Percentiles rank a stretch among this genome's conserved stretches.
Conservation (phyloP, 1,140 invertebrate genomes). For the Neodiprion pinetum region DNA sequence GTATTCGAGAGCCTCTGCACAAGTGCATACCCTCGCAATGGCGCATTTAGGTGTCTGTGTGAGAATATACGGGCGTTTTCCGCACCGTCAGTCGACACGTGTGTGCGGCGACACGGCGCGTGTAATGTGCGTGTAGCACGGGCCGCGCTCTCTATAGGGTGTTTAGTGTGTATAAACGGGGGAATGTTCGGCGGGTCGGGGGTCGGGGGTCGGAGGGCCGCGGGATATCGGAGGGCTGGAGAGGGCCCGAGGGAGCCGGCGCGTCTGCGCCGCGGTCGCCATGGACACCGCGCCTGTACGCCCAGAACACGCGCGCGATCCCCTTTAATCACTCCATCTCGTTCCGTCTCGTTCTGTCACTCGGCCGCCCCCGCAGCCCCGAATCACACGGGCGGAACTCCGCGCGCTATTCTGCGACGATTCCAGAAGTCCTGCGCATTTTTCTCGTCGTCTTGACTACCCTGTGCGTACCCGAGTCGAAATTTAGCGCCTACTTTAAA, state of each 20-base stretch:
- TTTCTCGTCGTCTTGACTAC: background rate
- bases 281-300: slow-evolving; percentile 52
- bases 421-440: background rate
- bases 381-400: background rate
- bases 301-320: slow-evolving; percentile 40
- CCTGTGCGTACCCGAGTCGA: too few relatives aligned
- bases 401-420: background rate
- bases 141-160: slow-evolving; percentile 40
- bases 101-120: slow-evolving; percentile 34
- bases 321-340: slow-evolving; percentile 48
- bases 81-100: background rate
- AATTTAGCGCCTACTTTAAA: too few relatives aligned
- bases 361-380: slow-evolving; percentile 33
- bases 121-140: slow-evolving; percentile 38
- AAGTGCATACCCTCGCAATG: background rate
- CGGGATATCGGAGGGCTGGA: slow-evolving; percentile 43
- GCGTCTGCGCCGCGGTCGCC: slow-evolving; percentile 53
- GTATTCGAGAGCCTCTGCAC: background rate
- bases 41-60: background rate
- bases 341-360: slow-evolving; percentile 41
- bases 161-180: slow-evolving; percentile 55
- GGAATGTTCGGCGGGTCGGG: slow-evolving; percentile 13
- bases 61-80: background rate
- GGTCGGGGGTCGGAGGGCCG: slow-evolving; percentile 28
- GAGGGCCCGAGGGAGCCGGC: slow-evolving; percentile 32